Evolutionary conservation across 2,113 vertebrate genomes (phyloP).

Genomic region (Crocuta crocuta): DNA sequence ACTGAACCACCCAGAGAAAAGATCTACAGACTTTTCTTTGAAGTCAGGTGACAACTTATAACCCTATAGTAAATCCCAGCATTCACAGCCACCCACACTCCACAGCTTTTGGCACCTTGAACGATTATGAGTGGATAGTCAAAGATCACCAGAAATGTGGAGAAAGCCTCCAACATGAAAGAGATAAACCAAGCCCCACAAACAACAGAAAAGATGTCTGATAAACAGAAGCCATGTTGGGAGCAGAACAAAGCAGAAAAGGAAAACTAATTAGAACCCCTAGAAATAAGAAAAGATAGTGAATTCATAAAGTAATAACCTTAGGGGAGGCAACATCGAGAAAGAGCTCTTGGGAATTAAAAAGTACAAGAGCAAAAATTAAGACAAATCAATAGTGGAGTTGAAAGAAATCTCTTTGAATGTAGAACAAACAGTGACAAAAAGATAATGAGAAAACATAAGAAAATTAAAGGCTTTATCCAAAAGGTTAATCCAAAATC

Average conservation of each 20-base stretch:
- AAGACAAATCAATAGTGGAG: not conserved
- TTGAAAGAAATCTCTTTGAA: conserved; percentile 1
- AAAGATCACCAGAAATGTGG: not conserved
- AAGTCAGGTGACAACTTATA: not conserved
- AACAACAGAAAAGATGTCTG: not conserved
- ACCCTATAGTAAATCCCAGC: not conserved
- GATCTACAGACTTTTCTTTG: not conserved
- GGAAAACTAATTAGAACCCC: not conserved
- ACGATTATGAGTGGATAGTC: not conserved
- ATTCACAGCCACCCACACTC: not conserved
- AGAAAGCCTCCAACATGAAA: not conserved
- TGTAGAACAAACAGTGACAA: not conserved
- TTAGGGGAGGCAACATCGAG: not conserved
- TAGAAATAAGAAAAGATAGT: not conserved
- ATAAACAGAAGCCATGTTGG: not conserved
- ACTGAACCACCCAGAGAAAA: not conserved
- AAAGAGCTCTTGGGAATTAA: not conserved
- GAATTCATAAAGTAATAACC: not conserved
- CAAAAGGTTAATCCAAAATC: not conserved
- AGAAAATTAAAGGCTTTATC: not conserved
- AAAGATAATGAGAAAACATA: not conserved
- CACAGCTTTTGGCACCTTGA: not conserved
- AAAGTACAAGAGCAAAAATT: not conserved
- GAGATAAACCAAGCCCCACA: not conserved
- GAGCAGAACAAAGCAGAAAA: not conserved